phyloP scores from a whole-genome alignment of 2,888 invertebrate genomes.

The Bugulina stolonifera region DNA sequence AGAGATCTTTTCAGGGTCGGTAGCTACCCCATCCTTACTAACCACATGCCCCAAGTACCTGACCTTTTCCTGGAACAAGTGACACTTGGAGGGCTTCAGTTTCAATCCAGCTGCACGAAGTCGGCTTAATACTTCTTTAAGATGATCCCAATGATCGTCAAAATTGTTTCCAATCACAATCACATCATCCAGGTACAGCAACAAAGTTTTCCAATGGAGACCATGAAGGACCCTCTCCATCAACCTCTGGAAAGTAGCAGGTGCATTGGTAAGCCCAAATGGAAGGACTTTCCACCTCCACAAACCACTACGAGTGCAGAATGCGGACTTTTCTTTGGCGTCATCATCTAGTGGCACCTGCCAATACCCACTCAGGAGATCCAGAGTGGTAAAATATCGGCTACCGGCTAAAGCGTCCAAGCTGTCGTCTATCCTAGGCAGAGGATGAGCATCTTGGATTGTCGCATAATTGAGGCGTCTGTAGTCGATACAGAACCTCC shows the following conservation, averaged over 20 bases:
- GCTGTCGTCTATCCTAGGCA: conserved; percentile 30
- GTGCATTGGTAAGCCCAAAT: conserved; percentile 32
- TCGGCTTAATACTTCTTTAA: conserved; percentile 31
- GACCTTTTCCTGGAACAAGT: conserved; percentile 25
- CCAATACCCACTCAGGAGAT: conserved; percentile 33
- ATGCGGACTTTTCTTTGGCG: conserved; percentile 33
- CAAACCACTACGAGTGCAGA: conserved; percentile 30
- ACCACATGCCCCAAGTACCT: conserved; percentile 27
- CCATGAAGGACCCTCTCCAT: conserved; percentile 30
- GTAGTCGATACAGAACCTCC: conserved; percentile 30
- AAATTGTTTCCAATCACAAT: conserved; percentile 31
- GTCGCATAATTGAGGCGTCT: conserved; percentile 30
- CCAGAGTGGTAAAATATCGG: conserved; percentile 32
- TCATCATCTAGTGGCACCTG: conserved; percentile 32
- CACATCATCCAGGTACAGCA: conserved; percentile 33
- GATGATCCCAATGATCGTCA: conserved; percentile 27
- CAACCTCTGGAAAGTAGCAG: conserved; percentile 33
- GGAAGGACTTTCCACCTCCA: conserved; percentile 30
- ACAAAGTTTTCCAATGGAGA: conserved; percentile 18
- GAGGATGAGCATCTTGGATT: conserved; percentile 30
- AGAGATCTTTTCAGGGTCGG: conserved; percentile 24
- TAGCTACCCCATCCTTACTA: background rate
- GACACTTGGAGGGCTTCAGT: conserved; percentile 34
- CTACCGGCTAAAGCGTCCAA: conserved; percentile 32
- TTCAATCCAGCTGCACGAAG: conserved; percentile 32